Conservation (phyloP, 2,797 vertebrate genomes). For the Halcyon smyrnensis region DNA sequence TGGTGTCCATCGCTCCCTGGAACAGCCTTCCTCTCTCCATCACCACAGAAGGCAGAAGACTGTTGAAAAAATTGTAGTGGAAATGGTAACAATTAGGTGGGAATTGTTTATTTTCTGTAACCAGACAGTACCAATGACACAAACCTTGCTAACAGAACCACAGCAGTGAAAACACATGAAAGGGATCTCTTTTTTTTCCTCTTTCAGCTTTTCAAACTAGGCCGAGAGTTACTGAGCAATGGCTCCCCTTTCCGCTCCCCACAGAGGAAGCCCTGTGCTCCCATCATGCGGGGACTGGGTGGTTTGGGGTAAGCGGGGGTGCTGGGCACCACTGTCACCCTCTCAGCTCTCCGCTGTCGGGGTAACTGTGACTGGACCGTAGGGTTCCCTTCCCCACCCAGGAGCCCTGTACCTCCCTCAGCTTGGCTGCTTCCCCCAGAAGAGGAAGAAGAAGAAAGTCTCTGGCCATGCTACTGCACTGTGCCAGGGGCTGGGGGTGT, state of each 20-base stretch:
- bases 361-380: accelerated
- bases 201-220: neutral
- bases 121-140: neutral
- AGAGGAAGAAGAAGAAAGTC: neutral
- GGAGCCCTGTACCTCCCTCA: neutral
- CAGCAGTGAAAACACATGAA: accelerated
- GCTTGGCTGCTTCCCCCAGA: neutral
- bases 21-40: neutral
- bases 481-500: neutral
- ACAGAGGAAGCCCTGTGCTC: neutral
- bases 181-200: neutral
- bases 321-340: neutral
- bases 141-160: neutral
- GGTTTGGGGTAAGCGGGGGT: neutral
- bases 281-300: accelerated
- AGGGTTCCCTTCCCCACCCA: neutral
- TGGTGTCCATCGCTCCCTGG: neutral
- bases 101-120: neutral
- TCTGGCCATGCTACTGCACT: neutral
- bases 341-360: accelerated
- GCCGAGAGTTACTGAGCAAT: neutral
- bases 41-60: neutral
- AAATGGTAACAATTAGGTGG: neutral
- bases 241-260: neutral
- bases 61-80: neutral